Evolutionary conservation across 2,113 vertebrate genomes (phyloP).

Genomic region (Glaucidium brasilianum): DNA sequence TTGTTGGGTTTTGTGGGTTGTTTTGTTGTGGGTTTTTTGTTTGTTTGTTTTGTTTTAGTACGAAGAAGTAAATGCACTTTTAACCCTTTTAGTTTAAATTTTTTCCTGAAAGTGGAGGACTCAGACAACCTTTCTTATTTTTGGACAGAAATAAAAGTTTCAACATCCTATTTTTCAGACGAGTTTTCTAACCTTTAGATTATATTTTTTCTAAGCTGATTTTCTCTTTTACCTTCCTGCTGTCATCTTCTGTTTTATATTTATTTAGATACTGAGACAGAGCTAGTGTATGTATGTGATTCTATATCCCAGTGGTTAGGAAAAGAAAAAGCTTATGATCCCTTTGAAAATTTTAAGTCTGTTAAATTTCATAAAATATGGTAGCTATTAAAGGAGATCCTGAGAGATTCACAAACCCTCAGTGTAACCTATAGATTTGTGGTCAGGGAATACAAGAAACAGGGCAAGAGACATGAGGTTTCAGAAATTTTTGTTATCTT

Average conservation of each 20-base stretch:
- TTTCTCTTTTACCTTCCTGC: neutral
- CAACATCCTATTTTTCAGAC: neutral
- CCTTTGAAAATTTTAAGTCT: neutral
- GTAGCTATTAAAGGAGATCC: neutral
- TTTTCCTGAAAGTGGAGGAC: neutral
- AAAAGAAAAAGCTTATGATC: neutral
- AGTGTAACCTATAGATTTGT: neutral
- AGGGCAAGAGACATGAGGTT: neutral
- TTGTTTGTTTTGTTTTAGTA: neutral
- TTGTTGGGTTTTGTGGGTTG: neutral
- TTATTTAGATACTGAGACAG: neutral
- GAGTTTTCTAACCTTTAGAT: neutral
- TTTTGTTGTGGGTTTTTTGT: too few relatives aligned
- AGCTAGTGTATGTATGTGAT: neutral
- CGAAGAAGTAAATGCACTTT: neutral
- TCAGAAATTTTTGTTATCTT: neutral
- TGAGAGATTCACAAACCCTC: neutral
- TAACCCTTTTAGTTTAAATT: neutral
- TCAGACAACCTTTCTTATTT: neutral
- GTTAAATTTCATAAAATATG: neutral
- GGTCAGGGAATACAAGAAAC: neutral
- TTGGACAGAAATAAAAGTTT: neutral
- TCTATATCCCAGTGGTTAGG: neutral
- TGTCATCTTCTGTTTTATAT: neutral
- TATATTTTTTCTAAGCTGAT: neutral